A percentile compares a stretch with the other conserved stretches of the same genome.
Conservation (phyloP, 2,797 vertebrate genomes). For the Intellagama lesueurii region DNA sequence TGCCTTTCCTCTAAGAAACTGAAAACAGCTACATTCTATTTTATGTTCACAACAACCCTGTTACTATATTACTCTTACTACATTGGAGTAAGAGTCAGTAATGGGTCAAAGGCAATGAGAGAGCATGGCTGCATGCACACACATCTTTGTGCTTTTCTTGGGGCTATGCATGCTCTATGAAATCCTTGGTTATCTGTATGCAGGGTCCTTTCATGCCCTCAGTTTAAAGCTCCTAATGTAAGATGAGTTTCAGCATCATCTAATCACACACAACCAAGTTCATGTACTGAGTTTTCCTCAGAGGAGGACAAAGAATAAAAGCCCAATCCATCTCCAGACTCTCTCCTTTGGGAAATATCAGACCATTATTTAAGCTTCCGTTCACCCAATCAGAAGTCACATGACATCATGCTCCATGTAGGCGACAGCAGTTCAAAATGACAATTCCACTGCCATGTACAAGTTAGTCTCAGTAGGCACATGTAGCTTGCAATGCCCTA, state of each 20-base stretch:
- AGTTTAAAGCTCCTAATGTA: not conserved
- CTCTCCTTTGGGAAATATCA: not conserved
- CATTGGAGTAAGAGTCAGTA: not conserved
- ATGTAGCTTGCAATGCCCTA: not conserved
- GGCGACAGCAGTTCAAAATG: not conserved
- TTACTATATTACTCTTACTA: not conserved
- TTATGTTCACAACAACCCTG: not conserved
- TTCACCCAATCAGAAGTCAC: constrained; percentile 7
- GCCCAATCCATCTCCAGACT: not conserved
- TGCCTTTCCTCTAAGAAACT: too few relatives aligned
- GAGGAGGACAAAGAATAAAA: not conserved
- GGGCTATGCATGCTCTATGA: not conserved
- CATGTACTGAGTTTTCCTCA: not conserved
- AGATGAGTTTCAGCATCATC: not conserved
- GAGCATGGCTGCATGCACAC: not conserved
- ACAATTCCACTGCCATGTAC: not conserved
- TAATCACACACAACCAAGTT: not conserved
- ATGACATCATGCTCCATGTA: not conserved
- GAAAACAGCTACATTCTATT: not conserved
- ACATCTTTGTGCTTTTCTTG: not conserved
- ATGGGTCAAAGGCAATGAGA: not conserved
- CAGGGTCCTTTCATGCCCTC: too few relatives aligned
- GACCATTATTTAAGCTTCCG: not conserved
- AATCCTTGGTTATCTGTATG: not conserved
- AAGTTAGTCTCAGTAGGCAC: not conserved